A percentile compares a stretch with the other conserved stretches of the same genome.
Evolutionary conservation across 2,113 vertebrate species (phyloP).

Genomic region (Phaetusa simplex): DNA sequence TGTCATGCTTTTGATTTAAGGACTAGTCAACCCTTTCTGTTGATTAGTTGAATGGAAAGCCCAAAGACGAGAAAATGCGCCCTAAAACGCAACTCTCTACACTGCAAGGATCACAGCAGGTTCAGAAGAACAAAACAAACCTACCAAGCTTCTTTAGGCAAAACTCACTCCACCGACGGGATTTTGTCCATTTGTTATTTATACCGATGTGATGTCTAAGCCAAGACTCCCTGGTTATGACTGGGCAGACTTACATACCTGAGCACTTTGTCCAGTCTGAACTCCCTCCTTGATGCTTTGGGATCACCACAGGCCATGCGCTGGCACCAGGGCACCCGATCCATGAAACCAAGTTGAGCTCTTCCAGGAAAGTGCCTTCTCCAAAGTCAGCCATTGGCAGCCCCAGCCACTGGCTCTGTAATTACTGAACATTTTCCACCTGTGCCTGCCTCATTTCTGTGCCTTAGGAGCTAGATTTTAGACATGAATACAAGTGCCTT

Average conservation of each 20-base stretch:
- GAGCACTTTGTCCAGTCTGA: not conserved
- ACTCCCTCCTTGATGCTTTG: not conserved
- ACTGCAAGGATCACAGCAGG: rapidly evolving
- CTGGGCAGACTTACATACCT: not conserved
- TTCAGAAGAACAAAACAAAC: not conserved
- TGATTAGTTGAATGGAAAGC: not conserved
- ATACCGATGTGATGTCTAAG: not conserved
- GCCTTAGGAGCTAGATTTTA: not conserved
- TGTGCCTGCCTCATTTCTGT: not conserved
- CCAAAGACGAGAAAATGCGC: not conserved
- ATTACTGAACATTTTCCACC: not conserved
- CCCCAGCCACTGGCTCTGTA: not conserved
- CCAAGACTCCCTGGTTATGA: not conserved
- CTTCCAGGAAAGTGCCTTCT: not conserved
- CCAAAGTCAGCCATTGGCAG: not conserved
- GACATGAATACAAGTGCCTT: not conserved
- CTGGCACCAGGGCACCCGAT: not conserved
- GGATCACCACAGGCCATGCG: rapidly evolving
- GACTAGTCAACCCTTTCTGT: not conserved
- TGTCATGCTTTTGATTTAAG: not conserved
- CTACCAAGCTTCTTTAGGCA: not conserved
- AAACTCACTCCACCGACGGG: not conserved
- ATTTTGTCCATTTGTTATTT: not conserved
- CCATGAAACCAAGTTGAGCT: not conserved
- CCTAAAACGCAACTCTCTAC: not conserved